A percentile compares a stretch with the other conserved stretches of the same genome.
Conservation (phyloP, 1,140 invertebrate genomes). For the Psix sp. region DNA sequence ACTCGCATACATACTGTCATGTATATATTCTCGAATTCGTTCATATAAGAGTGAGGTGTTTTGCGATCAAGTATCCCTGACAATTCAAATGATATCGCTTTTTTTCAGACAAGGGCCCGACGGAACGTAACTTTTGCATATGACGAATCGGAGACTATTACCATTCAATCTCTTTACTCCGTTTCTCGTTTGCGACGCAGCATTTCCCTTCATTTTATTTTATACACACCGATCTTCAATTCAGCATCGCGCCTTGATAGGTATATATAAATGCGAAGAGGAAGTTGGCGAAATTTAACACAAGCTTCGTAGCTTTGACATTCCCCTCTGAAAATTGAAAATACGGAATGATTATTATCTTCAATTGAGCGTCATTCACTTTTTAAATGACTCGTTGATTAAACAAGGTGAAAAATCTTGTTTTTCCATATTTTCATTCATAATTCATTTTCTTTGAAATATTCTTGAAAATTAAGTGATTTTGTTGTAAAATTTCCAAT, state of each 20-base stretch:
- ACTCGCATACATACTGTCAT: background rate
- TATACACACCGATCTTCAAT: slow-evolving; percentile 49
- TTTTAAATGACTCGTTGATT: slow-evolving; percentile 43
- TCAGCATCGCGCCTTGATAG: slow-evolving; percentile 40
- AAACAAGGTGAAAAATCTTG: slow-evolving; percentile 10
- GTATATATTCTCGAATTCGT: too few species aligned
- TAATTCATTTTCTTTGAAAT: background rate
- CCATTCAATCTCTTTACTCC: slow-evolving; percentile 72
- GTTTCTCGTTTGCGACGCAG: slow-evolving; percentile 68
- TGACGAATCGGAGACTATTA: slow-evolving; percentile 76
- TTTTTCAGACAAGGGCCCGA: slow-evolving; percentile 22
- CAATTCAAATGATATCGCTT: slow-evolving; percentile 53
- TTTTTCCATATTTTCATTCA: slow-evolving; percentile 20
- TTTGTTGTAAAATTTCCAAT: too few species aligned
- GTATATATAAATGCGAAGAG: slow-evolving; percentile 44
- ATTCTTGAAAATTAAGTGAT: too few species aligned
- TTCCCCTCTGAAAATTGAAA: slow-evolving; percentile 43
- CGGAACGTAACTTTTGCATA: slow-evolving; percentile 71
- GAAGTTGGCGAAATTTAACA: slow-evolving; percentile 51
- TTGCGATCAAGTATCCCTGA: slow-evolving; percentile 39
- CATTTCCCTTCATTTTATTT: slow-evolving; percentile 62
- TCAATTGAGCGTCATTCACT: slow-evolving; percentile 35
- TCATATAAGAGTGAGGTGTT: slow-evolving; percentile 6
- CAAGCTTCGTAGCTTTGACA: slow-evolving; percentile 27
- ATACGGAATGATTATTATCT: slow-evolving; percentile 49